phyloP scores from a whole-genome alignment of 1,140 invertebrate species.

The Plutomurus gul region DNA sequence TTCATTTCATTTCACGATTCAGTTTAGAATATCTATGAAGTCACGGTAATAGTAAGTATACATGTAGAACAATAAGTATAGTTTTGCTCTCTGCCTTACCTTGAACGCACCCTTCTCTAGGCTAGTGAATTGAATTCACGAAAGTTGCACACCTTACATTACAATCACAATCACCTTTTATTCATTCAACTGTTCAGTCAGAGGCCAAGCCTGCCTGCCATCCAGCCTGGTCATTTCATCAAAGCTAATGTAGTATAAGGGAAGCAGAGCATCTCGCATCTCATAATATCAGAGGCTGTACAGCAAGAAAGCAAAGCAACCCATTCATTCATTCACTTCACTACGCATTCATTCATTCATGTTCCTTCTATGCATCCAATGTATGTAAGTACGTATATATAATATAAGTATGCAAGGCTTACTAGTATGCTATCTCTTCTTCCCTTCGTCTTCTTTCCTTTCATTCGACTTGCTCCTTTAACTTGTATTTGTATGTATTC shows the following conservation, averaged over 20 bases:
- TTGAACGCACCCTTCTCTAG: not conserved
- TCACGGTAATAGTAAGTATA: too few relatives aligned
- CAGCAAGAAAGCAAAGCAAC: slow-evolving; percentile 8
- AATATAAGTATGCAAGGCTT: too few relatives aligned
- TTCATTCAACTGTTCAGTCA: not conserved
- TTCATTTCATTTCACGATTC: too few relatives aligned
- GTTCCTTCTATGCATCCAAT: not conserved
- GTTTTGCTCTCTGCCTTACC: not conserved
- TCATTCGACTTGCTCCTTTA: slow-evolving; percentile 17
- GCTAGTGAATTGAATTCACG: not conserved
- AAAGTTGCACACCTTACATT: slow-evolving; percentile 5
- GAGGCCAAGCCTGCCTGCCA: not conserved
- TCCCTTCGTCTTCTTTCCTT: slow-evolving; percentile 20
- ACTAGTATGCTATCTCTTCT: too few relatives aligned
- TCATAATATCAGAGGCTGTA: not conserved
- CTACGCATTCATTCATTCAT: slow-evolving; percentile 17
- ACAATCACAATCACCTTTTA: not conserved
- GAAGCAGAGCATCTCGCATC: not conserved
- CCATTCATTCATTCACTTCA: slow-evolving; percentile 3
- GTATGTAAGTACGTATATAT: not conserved
- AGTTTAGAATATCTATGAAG: too few relatives aligned
- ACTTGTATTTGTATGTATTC: slow-evolving; percentile 2
- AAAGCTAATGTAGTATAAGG: not conserved
- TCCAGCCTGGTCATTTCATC: not conserved
- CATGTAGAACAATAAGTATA: too few relatives aligned